These are phyloP conservation scores for Tetramorium bicarinatum DNA, from an alignment of 2,888 invertebrate species.

Conservation along the genomic window DNA sequence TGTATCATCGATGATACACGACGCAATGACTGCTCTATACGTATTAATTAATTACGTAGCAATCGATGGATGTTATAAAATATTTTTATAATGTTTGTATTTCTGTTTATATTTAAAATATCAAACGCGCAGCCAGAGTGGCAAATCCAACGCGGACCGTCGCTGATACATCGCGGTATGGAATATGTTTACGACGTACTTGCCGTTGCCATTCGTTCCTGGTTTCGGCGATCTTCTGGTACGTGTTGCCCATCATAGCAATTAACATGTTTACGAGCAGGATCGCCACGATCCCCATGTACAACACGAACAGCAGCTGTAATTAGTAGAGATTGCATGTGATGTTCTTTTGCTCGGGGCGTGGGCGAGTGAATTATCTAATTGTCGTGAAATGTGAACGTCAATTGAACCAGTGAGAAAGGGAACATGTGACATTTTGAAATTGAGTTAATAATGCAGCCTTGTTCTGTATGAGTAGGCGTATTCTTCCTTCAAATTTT, in stretches of 20 bases:
- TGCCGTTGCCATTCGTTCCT: constrained; percentile 99
- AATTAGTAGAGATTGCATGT: constrained; percentile 68
- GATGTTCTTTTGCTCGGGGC: constrained; percentile 5
- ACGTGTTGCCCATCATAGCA: constrained; percentile 99
- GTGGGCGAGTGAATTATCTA: neutral
- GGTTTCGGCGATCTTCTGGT: constrained; percentile 98
- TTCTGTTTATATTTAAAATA: neutral
- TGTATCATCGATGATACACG: too few relatives aligned
- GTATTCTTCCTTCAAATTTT: too few relatives aligned
- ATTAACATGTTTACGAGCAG: constrained; percentile 99
- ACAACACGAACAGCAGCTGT: constrained; percentile 96
- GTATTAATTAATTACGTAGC: too few relatives aligned
- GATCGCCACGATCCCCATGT: constrained; percentile 98
- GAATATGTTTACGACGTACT: constrained; percentile 85
- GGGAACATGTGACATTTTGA: too few relatives aligned
- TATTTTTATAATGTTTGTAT: neutral
- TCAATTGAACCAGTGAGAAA: too few relatives aligned
- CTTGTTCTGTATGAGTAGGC: too few relatives aligned
- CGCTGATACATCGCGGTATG: neutral
- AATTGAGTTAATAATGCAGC: too few relatives aligned
- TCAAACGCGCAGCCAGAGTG: neutral
- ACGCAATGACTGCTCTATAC: neutral
- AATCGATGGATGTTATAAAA: neutral
- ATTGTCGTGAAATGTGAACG: too few relatives aligned
- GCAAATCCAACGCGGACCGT: neutral